Conservation (phyloP, 1,140 invertebrate genomes). For the Vanessa atalanta region DNA sequence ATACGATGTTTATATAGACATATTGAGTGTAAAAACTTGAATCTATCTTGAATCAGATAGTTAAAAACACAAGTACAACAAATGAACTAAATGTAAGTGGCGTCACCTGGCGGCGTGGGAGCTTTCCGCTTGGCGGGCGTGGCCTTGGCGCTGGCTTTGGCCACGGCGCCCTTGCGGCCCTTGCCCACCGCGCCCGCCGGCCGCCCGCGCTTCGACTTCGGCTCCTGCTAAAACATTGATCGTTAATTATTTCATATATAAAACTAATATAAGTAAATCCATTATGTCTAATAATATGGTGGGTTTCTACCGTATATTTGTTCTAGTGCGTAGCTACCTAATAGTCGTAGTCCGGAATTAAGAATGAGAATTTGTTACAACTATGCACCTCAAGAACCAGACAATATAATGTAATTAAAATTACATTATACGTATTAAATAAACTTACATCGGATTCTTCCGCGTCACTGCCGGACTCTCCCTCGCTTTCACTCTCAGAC, state of each 20-base stretch:
- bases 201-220: constrained; percentile 72
- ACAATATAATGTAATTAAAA: too few species aligned
- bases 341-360: too few species aligned
- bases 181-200: constrained; percentile 55
- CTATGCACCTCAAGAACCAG: too few species aligned
- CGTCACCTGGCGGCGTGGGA: constrained; percentile 65
- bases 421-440: not conserved
- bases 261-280: not conserved
- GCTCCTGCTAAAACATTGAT: constrained; percentile 56
- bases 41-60: too few species aligned
- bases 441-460: constrained; percentile 76
- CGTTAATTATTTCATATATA: not conserved
- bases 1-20: too few species aligned
- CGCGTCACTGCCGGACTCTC: constrained; percentile 68
- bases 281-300: not conserved
- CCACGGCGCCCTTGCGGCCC: constrained; percentile 67
- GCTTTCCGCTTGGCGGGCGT: constrained; percentile 76
- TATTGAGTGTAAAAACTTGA: too few species aligned
- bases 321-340: too few species aligned
- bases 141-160: constrained; percentile 63
- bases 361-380: too few species aligned
- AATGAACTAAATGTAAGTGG: not conserved
- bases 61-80: not conserved
- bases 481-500: constrained; percentile 74
- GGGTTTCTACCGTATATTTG: too few species aligned